Evolutionary conservation across 2,797 vertebrate genomes (phyloP), one percentile per base, ranked within the genome.

Genomic region (Gymnocypris eckloni): DNA sequence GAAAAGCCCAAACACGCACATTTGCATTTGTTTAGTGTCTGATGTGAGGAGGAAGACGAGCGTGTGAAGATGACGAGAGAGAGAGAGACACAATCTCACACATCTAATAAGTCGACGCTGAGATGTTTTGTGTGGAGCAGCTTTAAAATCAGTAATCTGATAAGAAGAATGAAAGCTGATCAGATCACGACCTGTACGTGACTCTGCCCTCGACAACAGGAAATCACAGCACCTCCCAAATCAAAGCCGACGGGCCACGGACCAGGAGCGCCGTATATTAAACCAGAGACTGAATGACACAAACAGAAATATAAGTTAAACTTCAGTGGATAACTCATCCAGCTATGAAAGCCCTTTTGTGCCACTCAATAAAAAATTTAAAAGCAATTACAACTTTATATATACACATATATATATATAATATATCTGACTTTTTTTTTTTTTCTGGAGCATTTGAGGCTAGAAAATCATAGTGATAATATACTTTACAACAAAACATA

Each of bases 1-100:
- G 79, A 75, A 80, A 67, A 39, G 72, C 41, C 54, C 67, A 77
- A 87, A 67, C 70, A 45, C 39, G 43, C 41, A 56, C 75, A 87
- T 87, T 87, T 87, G 86, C 88, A 89, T 89, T 89, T 87, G 88
- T 87, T 89, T 85, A 82, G 79, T 25, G 79, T 82, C 86, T 59
- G 73, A 76, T 84, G 82, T 54, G 82, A 70, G 33, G n/a, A 79
- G 43, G 79, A 84, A 77, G 81, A 83, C 18, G 59, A 69, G 79
- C 41, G 79, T 48, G 64, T 72, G 54, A 84, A 16, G 76, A 73
- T n/a, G 20, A 66, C 22, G 41, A 25, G 81, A 75, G 70, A 37
- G 33, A 33, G 50, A 54, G 39, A 73, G 79, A 82, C 13, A 71
- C 50, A 45, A 56, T 77, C 82, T 54, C 13, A 78, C 75, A 56